Conservation (phyloP, 1,140 invertebrate species). For the Brevipalpus yothersi region DNA sequence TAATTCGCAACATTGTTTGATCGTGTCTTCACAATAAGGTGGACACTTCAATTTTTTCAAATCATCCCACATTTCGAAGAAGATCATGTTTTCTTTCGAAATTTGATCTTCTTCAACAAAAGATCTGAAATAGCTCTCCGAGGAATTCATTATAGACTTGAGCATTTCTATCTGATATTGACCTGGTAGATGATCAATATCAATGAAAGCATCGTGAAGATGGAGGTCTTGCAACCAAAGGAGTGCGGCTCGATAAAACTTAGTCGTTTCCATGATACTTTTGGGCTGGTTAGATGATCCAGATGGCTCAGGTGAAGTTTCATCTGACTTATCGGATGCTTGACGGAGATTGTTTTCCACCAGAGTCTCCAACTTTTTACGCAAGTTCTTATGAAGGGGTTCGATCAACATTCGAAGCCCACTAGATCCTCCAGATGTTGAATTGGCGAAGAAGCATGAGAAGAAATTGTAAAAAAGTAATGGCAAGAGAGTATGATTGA, state of each 20-base stretch:
- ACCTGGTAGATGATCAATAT: conserved; percentile 5
- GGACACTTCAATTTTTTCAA: neutral
- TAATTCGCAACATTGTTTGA: too few species aligned
- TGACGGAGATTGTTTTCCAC: conserved; percentile 3
- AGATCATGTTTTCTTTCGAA: neutral
- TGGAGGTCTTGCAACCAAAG: conserved; percentile 7
- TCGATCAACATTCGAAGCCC: conserved; percentile 1
- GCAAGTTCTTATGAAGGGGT: neutral
- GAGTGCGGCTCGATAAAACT: conserved; percentile 5
- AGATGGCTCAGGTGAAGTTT: neutral
- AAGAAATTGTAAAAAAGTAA: conserved; percentile 9
- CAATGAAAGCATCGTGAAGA: conserved; percentile 7
- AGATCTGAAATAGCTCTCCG: neutral
- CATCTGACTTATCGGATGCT: neutral
- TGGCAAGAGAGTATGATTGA: conserved; percentile 1
- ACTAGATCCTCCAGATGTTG: conserved; percentile 1
- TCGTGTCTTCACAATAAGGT: neutral
- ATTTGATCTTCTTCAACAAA: neutral
- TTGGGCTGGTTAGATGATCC: neutral
- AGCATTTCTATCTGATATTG: conserved; percentile 7
- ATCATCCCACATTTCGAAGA: neutral
- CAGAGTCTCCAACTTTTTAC: conserved; percentile 1
- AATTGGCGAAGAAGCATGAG: conserved; percentile 2
- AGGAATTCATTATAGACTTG: conserved; percentile 1
- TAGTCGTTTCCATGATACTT: neutral